phyloP scores from a whole-genome alignment of 1,140 invertebrate genomes.

The Microplitis demolitor region DNA sequence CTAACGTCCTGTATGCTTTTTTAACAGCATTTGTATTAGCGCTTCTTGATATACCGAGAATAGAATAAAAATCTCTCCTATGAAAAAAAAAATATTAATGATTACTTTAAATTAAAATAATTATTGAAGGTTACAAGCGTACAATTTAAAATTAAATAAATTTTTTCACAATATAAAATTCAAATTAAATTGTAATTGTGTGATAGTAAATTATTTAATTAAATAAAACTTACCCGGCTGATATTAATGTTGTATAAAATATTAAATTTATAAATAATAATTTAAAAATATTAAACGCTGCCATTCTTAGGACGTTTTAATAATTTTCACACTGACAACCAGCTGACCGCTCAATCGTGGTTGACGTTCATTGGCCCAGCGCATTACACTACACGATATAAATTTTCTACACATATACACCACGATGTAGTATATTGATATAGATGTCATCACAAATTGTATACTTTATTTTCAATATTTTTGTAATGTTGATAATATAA shows the following conservation, averaged over 20 bases:
- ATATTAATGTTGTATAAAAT: conserved; percentile 39
- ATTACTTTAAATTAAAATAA: no score
- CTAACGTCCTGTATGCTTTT: conserved; percentile 93
- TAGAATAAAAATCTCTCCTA: conserved; percentile 94
- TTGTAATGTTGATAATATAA: no score
- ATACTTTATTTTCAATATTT: no score
- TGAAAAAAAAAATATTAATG: background rate
- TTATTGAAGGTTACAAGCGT: no score
- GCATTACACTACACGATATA: background rate
- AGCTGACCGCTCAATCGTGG: conserved; percentile 49
- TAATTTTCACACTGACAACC: conserved; percentile 10
- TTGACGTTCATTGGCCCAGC: conserved; percentile 47
- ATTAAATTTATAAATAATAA: conserved; percentile 53
- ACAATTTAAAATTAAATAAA: no score
- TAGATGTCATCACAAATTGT: no score
- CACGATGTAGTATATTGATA: no score
- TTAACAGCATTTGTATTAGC: conserved; percentile 95
- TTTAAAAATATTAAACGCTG: conserved; percentile 46
- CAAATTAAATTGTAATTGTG: background rate
- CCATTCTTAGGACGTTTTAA: conserved; percentile 57
- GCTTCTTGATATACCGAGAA: conserved; percentile 81
- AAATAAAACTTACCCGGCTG: conserved; percentile 49
- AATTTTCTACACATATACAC: background rate
- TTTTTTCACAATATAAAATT: background rate
- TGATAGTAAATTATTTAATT: conserved; percentile 15